Percentiles rank a stretch among this genome's conserved stretches.
Conservation (phyloP, 2,888 invertebrate genomes). For the Mesoligia furuncula region DNA sequence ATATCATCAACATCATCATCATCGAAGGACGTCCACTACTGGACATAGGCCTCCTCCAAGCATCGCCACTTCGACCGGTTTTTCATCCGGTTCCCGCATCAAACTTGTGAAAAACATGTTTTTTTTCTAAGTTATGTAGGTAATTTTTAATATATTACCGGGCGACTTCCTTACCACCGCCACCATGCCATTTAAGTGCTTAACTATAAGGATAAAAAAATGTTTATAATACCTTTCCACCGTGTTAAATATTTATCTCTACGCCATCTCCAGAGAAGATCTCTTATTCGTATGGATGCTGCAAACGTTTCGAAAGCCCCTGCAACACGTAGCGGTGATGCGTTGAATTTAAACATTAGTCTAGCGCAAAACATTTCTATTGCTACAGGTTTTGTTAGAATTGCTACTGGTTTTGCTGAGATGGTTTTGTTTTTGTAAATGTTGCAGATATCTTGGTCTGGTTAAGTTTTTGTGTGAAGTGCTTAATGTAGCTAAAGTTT, state of each 20-base stretch:
- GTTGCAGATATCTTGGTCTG: background rate
- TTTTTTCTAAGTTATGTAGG: too few species aligned
- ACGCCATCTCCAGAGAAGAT: conserved; percentile 11
- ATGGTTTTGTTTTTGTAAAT: conserved; percentile 19
- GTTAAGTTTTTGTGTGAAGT: background rate
- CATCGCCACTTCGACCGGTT: too few species aligned
- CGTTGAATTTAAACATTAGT: conserved; percentile 58
- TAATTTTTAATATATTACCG: too few species aligned
- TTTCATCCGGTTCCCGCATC: too few species aligned
- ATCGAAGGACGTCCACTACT: too few species aligned
- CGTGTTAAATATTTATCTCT: conserved; percentile 10
- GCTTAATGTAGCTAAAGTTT: background rate
- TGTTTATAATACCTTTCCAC: background rate
- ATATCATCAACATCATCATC: too few species aligned
- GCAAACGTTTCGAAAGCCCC: conserved; percentile 34
- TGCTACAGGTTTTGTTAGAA: background rate
- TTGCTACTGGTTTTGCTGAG: background rate
- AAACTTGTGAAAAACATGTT: too few species aligned
- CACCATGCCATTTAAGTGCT: background rate
- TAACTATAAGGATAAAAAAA: background rate
- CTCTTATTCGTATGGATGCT: conserved; percentile 37
- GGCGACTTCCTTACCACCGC: background rate
- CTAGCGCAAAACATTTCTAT: conserved; percentile 36
- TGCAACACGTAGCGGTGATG: conserved; percentile 31
- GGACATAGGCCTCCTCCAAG: too few species aligned